These are phyloP conservation scores for Ciconia boyciana DNA, from an alignment of 2,113 vertebrate species.

Conservation along the genomic window DNA sequence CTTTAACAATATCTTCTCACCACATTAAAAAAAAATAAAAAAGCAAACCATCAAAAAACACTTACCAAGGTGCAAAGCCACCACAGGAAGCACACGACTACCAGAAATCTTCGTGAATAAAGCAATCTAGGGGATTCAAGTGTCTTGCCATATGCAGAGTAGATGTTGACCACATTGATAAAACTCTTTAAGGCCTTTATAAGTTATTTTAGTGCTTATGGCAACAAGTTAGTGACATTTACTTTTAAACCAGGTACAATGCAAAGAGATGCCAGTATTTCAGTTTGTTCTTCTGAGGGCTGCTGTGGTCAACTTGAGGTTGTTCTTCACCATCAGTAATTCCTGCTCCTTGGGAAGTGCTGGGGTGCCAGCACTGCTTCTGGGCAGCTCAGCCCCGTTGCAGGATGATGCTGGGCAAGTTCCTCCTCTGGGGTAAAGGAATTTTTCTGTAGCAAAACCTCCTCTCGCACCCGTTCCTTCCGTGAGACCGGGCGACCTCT, in stretches of 20 bases:
- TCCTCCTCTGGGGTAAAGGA: not conserved
- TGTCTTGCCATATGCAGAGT: not conserved
- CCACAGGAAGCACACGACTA: not conserved
- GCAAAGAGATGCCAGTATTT: not conserved
- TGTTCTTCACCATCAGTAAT: not conserved
- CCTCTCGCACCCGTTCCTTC: rapidly evolving
- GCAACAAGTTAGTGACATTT: not conserved
- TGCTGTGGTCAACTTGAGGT: not conserved
- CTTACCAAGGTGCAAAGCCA: slow-evolving; percentile 31
- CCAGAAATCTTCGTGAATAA: not conserved
- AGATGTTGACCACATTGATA: not conserved
- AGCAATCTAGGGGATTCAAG: not conserved
- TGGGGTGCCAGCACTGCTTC: not conserved
- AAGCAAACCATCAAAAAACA: slow-evolving; percentile 12
- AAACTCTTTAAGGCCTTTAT: not conserved
- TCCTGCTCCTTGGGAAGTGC: not conserved
- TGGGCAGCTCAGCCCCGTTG: not conserved
- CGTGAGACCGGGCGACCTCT: not conserved
- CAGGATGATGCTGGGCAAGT: not conserved
- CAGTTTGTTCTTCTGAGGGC: not conserved
- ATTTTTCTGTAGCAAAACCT: not conserved
- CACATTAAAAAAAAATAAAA: not conserved
- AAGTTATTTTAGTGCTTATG: not conserved
- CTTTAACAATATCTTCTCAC: not conserved
- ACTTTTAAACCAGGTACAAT: not conserved